A percentile compares a stretch with the other conserved stretches of the same genome.
Evolutionary conservation across 1,140 invertebrate genomes (phyloP).

Genomic region (Eciton burchellii): DNA sequence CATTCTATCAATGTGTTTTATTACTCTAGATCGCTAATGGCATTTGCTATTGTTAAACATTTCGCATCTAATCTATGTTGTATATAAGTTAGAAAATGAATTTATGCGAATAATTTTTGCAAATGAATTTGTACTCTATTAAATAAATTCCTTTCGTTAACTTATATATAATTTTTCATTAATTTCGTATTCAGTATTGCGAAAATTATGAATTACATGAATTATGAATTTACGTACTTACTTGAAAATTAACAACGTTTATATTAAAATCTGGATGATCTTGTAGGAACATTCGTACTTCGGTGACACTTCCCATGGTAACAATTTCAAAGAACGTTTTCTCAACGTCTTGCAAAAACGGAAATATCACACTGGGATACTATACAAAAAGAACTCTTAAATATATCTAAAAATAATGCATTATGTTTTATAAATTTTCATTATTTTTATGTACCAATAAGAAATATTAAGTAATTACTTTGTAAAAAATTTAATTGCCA

Average conservation of each 20-base stretch:
- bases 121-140: neutral
- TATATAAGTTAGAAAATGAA: neutral
- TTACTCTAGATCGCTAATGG: neutral
- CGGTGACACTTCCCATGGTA: slow-evolving; percentile 75
- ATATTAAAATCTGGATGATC: slow-evolving; percentile 83
- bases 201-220: no score
- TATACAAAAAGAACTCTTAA: slow-evolving; percentile 39
- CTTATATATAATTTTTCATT: no score
- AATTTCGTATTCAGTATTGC: neutral
- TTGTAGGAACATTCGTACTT: slow-evolving; percentile 80
- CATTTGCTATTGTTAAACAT: neutral
- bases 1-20: slow-evolving; percentile 18
- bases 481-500: neutral
- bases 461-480: neutral
- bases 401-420: neutral
- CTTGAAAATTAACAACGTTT: slow-evolving; percentile 86
- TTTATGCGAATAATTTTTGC: neutral
- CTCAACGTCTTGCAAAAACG: slow-evolving; percentile 83
- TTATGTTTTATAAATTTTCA: neutral
- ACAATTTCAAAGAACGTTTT: slow-evolving; percentile 85
- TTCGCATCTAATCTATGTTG: neutral
- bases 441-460: neutral
- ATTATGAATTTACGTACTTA: slow-evolving; percentile 59
- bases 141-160: neutral
- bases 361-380: slow-evolving; percentile 80